Evolutionary conservation across 2,113 vertebrate species (phyloP), one percentile per base, ranked within the genome.

Genomic region (Pipa parva): DNA sequence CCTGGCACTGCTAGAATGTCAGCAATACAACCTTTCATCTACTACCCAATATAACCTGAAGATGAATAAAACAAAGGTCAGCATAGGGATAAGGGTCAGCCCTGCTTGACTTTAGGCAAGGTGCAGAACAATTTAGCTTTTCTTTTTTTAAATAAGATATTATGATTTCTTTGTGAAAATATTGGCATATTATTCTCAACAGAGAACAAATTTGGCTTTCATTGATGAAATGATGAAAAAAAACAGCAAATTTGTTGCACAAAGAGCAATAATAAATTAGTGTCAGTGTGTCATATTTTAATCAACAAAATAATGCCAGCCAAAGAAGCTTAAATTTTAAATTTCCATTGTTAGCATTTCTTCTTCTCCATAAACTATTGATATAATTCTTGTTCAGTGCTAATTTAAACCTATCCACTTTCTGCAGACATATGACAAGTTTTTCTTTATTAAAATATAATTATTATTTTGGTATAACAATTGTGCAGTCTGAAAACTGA

Each of bases 1-100:
- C 39, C 26, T n/a, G 48, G 15, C 10, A 31, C 8, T 49, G 10
- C 18, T 60, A 8, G 2, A 10, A 50, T 18, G 46, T 15, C 7
- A 28, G 31, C 2, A 18, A 48, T n/a, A n/a, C n/a, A 49, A n/a
- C 52, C 50, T 24, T 15, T 28, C 4, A 21, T 13, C 13, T 60
- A 15, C 25, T 37, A 33, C 48, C 48, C 65, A 20, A 8, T 21
- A 8, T 45, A n/a, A 20, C 18, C 3, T 26, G 18, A 7, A 11
- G 12, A 50, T 17, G 21, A 57, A 42, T 24, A 21, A 4, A 18
- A 28, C 28, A 60, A 12, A 28, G 66, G 48, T 69, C 57, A 60
- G 5, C 9, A 4, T 26, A 17, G 66, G 54, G 46, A 20, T 33
- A 61, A 31, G 48, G 58, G 66, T 52, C 57, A 39, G 22, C 21